phyloP scores from a whole-genome alignment of 2,797 vertebrate genomes.

The Gambelia wislizenii region DNA sequence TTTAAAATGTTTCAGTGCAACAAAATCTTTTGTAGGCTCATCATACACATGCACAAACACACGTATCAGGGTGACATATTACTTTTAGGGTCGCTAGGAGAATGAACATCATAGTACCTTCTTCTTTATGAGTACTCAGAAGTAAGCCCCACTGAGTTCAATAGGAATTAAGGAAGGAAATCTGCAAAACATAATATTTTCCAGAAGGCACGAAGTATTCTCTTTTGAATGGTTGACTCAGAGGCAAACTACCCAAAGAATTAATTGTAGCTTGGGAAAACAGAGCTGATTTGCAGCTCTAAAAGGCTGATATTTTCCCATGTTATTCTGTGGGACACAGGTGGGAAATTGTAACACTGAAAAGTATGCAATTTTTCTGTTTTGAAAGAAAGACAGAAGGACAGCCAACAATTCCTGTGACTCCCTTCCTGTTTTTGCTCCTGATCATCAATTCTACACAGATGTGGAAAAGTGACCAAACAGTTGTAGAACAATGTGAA shows the following conservation, averaged over 20 bases:
- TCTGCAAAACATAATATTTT: neutral
- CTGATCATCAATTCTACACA: neutral
- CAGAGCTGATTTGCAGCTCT: neutral
- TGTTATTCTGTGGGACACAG: neutral
- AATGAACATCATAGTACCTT: neutral
- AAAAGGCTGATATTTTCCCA: neutral
- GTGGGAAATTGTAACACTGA: neutral
- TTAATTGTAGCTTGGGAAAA: neutral
- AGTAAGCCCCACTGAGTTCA: neutral
- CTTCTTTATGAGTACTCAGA: neutral
- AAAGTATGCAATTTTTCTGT: neutral
- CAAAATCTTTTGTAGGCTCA: neutral
- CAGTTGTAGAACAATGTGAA: too few species aligned
- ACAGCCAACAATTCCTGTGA: too few species aligned
- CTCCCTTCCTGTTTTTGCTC: neutral
- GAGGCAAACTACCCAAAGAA: constrained; percentile 23
- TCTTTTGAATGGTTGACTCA: neutral
- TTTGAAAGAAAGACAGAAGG: neutral
- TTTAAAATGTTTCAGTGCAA: neutral
- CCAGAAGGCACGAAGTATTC: constrained; percentile 2
- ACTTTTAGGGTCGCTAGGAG: neutral
- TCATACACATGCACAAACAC: too few species aligned
- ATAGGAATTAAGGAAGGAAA: neutral
- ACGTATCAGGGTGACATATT: neutral
- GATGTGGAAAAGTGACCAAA: neutral